Conservation (phyloP, 2,797 vertebrate species). For the Labroides dimidiatus region DNA sequence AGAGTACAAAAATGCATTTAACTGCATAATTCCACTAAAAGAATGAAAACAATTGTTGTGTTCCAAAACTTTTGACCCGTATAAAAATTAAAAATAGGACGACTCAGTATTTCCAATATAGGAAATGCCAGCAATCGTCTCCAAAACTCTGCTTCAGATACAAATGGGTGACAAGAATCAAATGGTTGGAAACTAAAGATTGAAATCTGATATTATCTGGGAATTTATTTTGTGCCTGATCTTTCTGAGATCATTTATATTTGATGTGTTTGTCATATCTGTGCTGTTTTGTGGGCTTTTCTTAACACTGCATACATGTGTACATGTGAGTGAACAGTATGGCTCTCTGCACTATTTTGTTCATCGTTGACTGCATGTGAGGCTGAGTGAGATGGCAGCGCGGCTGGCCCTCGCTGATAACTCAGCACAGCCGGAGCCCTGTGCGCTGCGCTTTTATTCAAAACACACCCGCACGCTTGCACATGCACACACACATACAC, state of each 20-base stretch:
- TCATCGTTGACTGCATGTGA: constrained; percentile 82
- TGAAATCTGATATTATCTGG: too few relatives aligned
- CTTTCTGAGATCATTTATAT: constrained; percentile 3
- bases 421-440: constrained; percentile 61
- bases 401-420: constrained; percentile 85
- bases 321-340: constrained; percentile 49
- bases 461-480: constrained; percentile 21
- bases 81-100: too few relatives aligned
- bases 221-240: too few relatives aligned
- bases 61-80: too few relatives aligned
- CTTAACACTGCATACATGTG: constrained; percentile 24
- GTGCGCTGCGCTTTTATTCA: constrained; percentile 50
- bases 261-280: constrained; percentile 9
- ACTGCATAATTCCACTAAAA: too few relatives aligned
- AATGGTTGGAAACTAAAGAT: too few relatives aligned
- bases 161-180: too few relatives aligned
- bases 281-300: constrained; percentile 22
- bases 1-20: too few relatives aligned
- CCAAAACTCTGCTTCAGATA: too few relatives aligned
- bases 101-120: too few relatives aligned
- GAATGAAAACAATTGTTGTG: too few relatives aligned
- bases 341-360: constrained; percentile 61
- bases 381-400: constrained; percentile 80
- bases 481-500: constrained; percentile 35
- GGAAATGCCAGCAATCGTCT: too few relatives aligned